Percentiles rank a stretch among this genome's conserved stretches.
phyloP scores from a whole-genome alignment of 2,888 invertebrate species.

The Rutpela maculata region DNA sequence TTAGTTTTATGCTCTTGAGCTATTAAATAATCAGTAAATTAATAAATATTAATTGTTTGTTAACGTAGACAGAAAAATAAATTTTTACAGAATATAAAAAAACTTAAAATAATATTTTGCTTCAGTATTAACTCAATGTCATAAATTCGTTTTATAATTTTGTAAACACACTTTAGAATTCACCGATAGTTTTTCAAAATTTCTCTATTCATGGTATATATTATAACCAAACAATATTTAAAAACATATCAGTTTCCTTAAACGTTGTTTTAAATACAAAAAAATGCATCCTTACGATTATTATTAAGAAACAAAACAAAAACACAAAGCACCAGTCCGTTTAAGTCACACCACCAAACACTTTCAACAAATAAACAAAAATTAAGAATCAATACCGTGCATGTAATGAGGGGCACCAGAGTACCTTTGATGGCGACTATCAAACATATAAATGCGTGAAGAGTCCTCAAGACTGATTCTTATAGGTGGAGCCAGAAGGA shows the following conservation, averaged over 20 bases:
- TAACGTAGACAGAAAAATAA: too few relatives aligned
- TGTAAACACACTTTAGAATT: too few relatives aligned
- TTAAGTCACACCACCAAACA: constrained; percentile 41
- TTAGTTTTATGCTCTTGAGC: too few relatives aligned
- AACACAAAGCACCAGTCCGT: constrained; percentile 33
- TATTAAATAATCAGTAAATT: too few relatives aligned
- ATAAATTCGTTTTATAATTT: too few relatives aligned
- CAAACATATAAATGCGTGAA: constrained; percentile 62
- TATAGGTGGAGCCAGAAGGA: constrained; percentile 61
- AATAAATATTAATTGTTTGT: too few relatives aligned
- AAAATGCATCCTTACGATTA: constrained; percentile 28
- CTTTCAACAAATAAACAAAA: constrained; percentile 34
- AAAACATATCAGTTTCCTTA: background rate
- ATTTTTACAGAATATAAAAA: too few relatives aligned
- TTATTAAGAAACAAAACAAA: constrained; percentile 15
- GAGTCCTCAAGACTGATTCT: constrained; percentile 59
- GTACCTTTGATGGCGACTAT: constrained; percentile 44
- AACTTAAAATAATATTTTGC: too few relatives aligned
- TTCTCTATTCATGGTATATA: background rate
- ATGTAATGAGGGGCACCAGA: background rate
- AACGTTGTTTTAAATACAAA: background rate
- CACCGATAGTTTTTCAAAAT: too few relatives aligned
- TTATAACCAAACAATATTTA: background rate
- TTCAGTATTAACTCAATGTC: too few relatives aligned
- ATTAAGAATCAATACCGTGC: constrained; percentile 1